Conservation (phyloP, 2,113 vertebrate species). For the Scomber japonicus region DNA sequence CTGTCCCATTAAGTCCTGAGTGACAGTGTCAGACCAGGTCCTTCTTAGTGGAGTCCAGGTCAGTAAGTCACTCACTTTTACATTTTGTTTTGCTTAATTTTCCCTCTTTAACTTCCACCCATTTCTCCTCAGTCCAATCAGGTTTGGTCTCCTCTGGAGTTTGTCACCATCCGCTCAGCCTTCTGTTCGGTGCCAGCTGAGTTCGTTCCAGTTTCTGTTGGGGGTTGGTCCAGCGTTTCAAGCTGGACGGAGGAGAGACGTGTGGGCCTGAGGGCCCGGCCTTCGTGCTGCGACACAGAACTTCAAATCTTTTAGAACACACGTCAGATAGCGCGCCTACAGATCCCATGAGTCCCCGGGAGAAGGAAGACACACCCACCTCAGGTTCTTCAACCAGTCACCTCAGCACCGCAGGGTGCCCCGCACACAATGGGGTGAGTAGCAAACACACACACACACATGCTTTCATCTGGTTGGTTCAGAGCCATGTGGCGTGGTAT, state of each 20-base stretch:
- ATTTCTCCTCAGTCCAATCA: background rate
- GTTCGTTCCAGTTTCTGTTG: conserved; percentile 4
- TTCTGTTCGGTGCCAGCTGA: conserved; percentile 2
- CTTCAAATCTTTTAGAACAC: conserved; percentile 46
- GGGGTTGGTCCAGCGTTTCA: conserved; percentile 67
- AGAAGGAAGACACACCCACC: conserved; percentile 50
- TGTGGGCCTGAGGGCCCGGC: conserved; percentile 76
- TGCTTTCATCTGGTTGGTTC: conserved; percentile 43
- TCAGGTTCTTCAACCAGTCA: conserved; percentile 71
- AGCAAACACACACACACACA: background rate
- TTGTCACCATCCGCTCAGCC: background rate
- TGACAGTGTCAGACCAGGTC: background rate
- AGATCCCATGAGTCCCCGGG: conserved; percentile 71
- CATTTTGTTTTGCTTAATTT: background rate
- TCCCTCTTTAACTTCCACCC: background rate
- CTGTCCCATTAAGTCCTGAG: conserved; percentile 9
- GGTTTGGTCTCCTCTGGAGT: conserved; percentile 14
- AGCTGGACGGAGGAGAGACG: conserved; percentile 83
- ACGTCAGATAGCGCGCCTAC: conserved; percentile 40
- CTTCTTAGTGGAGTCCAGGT: conserved; percentile 43
- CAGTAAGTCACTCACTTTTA: background rate
- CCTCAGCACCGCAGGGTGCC: conserved; percentile 66
- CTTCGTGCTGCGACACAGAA: conserved; percentile 83
- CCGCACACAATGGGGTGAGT: conserved; percentile 76
- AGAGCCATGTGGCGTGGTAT: conserved; percentile 18